Evolutionary conservation across 1,140 invertebrate genomes (phyloP).

Genomic region (Zaprionus ornatus): DNA sequence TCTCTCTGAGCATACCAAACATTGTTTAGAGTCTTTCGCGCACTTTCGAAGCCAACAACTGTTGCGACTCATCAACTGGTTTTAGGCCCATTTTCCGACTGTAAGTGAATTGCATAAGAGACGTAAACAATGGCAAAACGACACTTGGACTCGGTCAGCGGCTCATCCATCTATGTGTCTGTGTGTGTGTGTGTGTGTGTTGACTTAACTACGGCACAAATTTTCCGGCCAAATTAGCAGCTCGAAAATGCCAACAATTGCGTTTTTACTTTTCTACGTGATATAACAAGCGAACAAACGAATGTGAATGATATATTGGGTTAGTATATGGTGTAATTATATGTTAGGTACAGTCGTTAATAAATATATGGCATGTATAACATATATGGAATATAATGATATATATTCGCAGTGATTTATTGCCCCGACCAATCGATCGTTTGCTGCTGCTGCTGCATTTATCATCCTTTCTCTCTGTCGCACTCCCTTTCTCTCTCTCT

Average conservation of each 20-base stretch:
- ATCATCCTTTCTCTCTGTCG: background rate
- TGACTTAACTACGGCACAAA: slow-evolving; percentile 2
- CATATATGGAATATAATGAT: slow-evolving; percentile 4
- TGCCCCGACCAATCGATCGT: background rate
- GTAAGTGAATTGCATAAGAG: slow-evolving; percentile 22
- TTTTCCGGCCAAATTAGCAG: slow-evolving; percentile 45
- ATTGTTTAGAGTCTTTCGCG: background rate
- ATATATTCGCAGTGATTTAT: slow-evolving; percentile 28
- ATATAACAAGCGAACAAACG: slow-evolving; percentile 27
- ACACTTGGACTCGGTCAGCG: slow-evolving; percentile 46
- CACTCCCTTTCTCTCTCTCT: background rate
- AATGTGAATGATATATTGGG: slow-evolving; percentile 9
- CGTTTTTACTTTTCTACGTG: slow-evolving; percentile 37
- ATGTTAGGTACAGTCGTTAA: slow-evolving; percentile 1
- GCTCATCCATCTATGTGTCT: slow-evolving; percentile 25
- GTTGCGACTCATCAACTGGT: slow-evolving; percentile 11
- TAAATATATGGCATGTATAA: slow-evolving; percentile 4
- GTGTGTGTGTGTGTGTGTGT: background rate
- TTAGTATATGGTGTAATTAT: slow-evolving; percentile 15
- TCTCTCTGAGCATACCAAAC: background rate
- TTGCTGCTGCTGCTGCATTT: background rate
- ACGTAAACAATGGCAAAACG: slow-evolving; percentile 25
- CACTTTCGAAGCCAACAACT: slow-evolving; percentile 1
- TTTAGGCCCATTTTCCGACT: slow-evolving; percentile 25
- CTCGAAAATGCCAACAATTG: slow-evolving; percentile 7